Conservation (phyloP, 2,113 vertebrate genomes). For the Microcebus murinus region DNA sequence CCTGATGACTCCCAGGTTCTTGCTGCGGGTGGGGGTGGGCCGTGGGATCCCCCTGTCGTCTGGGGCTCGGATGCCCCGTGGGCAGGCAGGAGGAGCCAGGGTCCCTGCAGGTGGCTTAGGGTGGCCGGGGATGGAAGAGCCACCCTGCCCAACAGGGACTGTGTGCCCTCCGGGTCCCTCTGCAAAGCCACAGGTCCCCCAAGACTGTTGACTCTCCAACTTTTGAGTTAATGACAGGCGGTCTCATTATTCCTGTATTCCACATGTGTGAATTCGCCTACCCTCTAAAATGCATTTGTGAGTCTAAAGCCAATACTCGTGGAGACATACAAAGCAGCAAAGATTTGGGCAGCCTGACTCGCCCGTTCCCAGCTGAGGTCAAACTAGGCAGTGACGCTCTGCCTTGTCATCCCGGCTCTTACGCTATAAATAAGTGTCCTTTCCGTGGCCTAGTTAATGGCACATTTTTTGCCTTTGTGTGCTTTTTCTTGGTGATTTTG, state of each 20-base stretch:
- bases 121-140: neutral
- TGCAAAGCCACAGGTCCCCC: neutral
- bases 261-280: accelerated
- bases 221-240: accelerated
- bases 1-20: neutral
- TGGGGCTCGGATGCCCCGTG: neutral
- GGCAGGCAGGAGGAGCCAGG: neutral
- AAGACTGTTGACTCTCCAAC: neutral
- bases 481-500: neutral
- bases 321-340: neutral
- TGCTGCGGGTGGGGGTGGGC: neutral
- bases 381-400: accelerated
- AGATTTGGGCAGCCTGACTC: accelerated
- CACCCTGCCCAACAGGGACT: accelerated
- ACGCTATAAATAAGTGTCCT: neutral
- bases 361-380: accelerated
- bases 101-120: neutral
- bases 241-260: accelerated
- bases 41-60: neutral
- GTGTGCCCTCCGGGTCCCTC: accelerated
- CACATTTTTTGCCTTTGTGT: neutral
- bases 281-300: accelerated
- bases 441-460: accelerated
- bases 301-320: accelerated
- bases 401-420: neutral